Percentiles rank a stretch among this genome's conserved stretches.
These are phyloP conservation scores for Tapirus terrestris DNA, from an alignment of 2,113 vertebrate genomes.

Conservation along the genomic window DNA sequence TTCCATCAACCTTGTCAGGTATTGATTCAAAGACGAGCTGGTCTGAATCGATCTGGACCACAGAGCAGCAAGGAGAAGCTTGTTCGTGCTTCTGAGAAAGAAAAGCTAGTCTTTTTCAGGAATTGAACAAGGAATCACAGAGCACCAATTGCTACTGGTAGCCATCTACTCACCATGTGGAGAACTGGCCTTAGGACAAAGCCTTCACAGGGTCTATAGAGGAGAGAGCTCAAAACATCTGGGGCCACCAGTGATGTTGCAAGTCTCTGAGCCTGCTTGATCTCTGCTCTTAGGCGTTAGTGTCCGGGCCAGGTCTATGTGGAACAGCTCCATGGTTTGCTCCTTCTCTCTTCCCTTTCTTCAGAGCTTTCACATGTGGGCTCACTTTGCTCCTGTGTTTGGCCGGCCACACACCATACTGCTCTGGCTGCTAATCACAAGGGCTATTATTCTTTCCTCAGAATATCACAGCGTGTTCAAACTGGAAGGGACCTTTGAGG, in stretches of 20 bases:
- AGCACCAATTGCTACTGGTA: not conserved
- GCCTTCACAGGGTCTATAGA: not conserved
- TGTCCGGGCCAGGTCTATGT: not conserved
- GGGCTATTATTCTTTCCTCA: not conserved
- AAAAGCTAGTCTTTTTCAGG: not conserved
- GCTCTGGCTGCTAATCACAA: not conserved
- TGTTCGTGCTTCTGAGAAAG: not conserved
- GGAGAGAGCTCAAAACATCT: not conserved
- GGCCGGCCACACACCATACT: not conserved
- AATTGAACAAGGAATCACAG: not conserved
- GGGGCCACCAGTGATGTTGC: fast-evolving
- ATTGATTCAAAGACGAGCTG: not conserved
- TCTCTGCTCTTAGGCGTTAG: not conserved
- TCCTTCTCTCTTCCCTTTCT: not conserved
- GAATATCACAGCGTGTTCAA: not conserved
- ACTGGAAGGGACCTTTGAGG: conserved; percentile 16
- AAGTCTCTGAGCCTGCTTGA: not conserved
- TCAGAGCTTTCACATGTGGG: not conserved
- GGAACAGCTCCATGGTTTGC: too few species aligned
- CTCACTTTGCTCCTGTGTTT: not conserved
- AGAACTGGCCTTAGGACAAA: not conserved
- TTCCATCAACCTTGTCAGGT: not conserved
- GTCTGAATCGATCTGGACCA: not conserved
- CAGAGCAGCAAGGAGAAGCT: not conserved
- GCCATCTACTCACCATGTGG: not conserved